Evolutionary conservation across 1,140 invertebrate species (phyloP).

Genomic region (Drosophila fuyamai): DNA sequence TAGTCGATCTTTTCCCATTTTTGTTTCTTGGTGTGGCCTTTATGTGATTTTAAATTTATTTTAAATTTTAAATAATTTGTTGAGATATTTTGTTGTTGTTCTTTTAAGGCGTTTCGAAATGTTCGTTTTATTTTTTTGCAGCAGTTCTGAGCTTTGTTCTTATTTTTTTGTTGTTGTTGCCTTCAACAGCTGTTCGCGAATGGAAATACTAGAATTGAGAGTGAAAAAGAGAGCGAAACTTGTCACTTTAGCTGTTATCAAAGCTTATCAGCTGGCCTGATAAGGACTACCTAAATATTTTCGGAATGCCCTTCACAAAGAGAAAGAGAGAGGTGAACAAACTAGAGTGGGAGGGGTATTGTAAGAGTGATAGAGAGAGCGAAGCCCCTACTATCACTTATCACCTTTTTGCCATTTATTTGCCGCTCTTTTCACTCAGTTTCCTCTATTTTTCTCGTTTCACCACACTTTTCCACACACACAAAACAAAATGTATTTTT

Average conservation of each 20-base stretch:
- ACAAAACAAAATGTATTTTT: neutral
- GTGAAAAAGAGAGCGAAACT: neutral
- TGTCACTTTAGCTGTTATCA: slow-evolving; percentile 19
- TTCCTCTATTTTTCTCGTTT: neutral
- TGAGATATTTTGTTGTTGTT: slow-evolving; percentile 7
- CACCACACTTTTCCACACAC: slow-evolving; percentile 6
- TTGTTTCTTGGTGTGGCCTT: slow-evolving; percentile 5
- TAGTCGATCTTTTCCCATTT: slow-evolving; percentile 78
- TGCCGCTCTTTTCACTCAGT: slow-evolving; percentile 11
- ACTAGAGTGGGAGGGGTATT: neutral
- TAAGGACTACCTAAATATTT: slow-evolving; percentile 17
- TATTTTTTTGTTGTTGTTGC: slow-evolving; percentile 19
- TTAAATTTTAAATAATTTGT: slow-evolving; percentile 17
- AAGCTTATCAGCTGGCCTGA: slow-evolving; percentile 31
- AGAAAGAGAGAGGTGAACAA: neutral
- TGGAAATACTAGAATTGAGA: slow-evolving; percentile 8
- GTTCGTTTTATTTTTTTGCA: slow-evolving; percentile 12
- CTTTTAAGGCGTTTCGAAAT: neutral
- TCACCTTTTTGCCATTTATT: slow-evolving; percentile 24
- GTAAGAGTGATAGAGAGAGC: neutral
- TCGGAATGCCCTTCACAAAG: slow-evolving; percentile 28
- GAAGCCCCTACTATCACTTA: slow-evolving; percentile 8
- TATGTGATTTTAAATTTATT: slow-evolving; percentile 5
- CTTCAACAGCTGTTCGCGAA: slow-evolving; percentile 38
- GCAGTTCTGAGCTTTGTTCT: slow-evolving; percentile 20